Percentiles rank a stretch among this genome's conserved stretches.
phyloP scores from a whole-genome alignment of 1,140 invertebrate species.

The Hycleus cichorii region DNA sequence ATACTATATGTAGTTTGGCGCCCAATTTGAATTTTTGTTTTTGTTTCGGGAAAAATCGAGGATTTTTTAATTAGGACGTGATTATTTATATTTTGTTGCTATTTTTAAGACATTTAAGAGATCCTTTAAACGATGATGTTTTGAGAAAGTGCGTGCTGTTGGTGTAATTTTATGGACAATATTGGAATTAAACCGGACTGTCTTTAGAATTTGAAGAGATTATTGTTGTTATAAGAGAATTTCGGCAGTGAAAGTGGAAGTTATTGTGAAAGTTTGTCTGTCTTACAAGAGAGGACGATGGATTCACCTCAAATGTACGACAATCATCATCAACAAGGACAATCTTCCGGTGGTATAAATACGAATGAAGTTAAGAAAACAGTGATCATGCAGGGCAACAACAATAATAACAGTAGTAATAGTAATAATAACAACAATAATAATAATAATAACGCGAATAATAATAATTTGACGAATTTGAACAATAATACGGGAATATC shows the following conservation, averaged over 20 bases:
- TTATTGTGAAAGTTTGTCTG: conserved; percentile 30
- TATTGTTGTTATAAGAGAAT: conserved; percentile 8
- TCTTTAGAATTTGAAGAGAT: neutral
- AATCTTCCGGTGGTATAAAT: conserved; percentile 32
- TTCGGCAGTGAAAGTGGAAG: conserved; percentile 34
- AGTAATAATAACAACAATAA: conserved; percentile 37
- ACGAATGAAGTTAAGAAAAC: conserved; percentile 37
- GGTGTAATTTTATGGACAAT: neutral
- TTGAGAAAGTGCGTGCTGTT: conserved; percentile 25
- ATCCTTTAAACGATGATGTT: neutral
- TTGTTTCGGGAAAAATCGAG: neutral
- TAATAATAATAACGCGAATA: conserved; percentile 4
- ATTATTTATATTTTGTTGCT: neutral
- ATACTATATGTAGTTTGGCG: no score
- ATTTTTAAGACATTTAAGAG: no score
- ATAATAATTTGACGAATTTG: conserved; percentile 33
- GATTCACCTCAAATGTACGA: conserved; percentile 69
- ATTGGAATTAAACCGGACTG: no score
- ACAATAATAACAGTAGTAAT: conserved; percentile 37
- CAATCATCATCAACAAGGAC: conserved; percentile 44
- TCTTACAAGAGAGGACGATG: conserved; percentile 39
- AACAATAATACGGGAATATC: conserved; percentile 41
- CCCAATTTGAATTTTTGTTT: neutral
- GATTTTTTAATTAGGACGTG: conserved; percentile 7
- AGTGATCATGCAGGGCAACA: conserved; percentile 40